Conservation (phyloP, 1,140 invertebrate species). For the Cydia strobilella region DNA sequence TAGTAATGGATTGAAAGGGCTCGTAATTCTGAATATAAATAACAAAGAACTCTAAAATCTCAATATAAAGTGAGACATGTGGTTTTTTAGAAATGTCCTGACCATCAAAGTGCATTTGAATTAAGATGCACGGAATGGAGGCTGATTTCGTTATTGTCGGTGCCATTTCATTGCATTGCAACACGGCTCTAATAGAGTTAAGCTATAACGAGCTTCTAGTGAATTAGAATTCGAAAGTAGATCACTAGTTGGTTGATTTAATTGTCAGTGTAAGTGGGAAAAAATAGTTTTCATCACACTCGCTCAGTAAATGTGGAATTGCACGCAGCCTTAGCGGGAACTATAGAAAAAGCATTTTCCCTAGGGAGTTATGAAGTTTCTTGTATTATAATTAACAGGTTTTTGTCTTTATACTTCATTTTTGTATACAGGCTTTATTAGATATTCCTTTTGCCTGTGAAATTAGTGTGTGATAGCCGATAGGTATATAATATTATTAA, state of each 20-base stretch:
- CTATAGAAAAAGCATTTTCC: no score
- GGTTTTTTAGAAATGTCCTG: background rate
- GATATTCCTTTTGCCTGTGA: no score
- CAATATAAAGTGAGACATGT: background rate
- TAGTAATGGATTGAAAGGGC: no score
- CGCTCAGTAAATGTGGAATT: no score
- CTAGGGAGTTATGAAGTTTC: no score
- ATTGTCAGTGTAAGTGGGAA: background rate
- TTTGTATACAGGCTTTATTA: no score
- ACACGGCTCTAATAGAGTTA: slow-evolving; percentile 7
- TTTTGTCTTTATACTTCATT: no score
- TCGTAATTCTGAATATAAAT: background rate
- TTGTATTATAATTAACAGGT: no score
- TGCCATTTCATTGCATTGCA: slow-evolving; percentile 13
- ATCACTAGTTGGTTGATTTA: background rate
- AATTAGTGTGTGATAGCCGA: no score
- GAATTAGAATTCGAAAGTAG: slow-evolving; percentile 3
- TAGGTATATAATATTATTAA: no score
- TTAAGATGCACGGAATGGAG: slow-evolving; percentile 11
- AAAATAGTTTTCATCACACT: no score
- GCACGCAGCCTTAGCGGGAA: no score
- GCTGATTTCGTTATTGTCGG: slow-evolving; percentile 5
- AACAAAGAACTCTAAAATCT: background rate
- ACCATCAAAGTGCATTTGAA: background rate
- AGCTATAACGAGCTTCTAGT: slow-evolving; percentile 13